Percentiles rank a stretch among this genome's conserved stretches.
These are phyloP conservation scores for Arnoldichthys spilopterus DNA, from an alignment of 2,797 vertebrate species.

Conservation along the genomic window DNA sequence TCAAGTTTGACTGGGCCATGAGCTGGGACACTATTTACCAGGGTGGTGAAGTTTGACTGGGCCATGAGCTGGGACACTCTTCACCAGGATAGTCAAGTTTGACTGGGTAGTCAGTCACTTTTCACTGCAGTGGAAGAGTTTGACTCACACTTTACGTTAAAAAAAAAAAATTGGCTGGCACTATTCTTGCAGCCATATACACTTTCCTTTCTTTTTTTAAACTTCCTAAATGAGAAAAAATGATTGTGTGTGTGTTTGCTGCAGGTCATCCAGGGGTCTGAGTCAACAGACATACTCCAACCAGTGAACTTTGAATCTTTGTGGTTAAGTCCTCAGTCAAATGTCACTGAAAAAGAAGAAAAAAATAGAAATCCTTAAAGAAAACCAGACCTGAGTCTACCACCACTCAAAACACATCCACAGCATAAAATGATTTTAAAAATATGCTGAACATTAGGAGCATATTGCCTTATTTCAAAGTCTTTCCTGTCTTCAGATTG, in stretches of 20 bases:
- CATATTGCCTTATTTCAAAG: neutral
- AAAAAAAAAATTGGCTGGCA: too few species aligned
- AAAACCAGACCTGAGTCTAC: neutral
- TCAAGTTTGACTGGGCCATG: too few species aligned
- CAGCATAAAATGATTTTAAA: neutral
- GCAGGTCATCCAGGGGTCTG: conserved; percentile 44
- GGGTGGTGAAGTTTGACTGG: too few species aligned
- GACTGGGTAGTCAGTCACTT: too few species aligned
- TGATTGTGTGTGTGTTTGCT: conserved; percentile 25
- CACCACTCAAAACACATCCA: neutral
- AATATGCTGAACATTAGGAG: neutral
- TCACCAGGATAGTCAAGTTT: too few species aligned
- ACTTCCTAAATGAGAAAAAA: neutral
- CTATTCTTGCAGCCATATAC: too few species aligned
- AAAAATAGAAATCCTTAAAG: neutral
- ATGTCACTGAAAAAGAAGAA: neutral
- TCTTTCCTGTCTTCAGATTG: neutral
- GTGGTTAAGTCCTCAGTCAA: neutral
- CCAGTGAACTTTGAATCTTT: conserved; percentile 33
- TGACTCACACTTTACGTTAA: too few species aligned
- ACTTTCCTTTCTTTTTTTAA: neutral
- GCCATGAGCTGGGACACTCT: too few species aligned
- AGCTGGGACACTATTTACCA: too few species aligned
- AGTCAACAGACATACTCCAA: conserved; percentile 19
- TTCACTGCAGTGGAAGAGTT: too few species aligned